Evolutionary conservation across 2,888 invertebrate genomes (phyloP).

Genomic region (Anagyrus pseudococci): DNA sequence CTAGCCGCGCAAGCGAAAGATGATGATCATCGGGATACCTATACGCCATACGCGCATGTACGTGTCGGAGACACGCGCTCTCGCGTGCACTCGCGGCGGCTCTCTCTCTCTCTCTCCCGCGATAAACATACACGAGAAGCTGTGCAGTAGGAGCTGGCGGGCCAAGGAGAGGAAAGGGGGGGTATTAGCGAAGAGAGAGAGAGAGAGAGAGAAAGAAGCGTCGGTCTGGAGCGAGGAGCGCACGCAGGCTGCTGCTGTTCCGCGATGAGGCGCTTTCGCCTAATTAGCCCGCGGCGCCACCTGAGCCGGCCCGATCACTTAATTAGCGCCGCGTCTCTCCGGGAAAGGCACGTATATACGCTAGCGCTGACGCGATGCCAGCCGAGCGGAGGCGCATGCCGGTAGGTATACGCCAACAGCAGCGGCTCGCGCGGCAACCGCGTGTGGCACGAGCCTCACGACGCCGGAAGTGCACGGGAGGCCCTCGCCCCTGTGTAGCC

Average conservation of each 20-base stretch:
- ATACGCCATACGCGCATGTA: background rate
- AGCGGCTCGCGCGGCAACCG: background rate
- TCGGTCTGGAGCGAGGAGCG: background rate
- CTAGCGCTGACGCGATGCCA: background rate
- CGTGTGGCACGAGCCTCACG: slow-evolving; percentile 35
- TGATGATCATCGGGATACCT: background rate
- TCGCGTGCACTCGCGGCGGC: background rate
- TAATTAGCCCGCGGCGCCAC: slow-evolving; percentile 34
- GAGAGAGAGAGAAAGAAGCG: too few relatives aligned
- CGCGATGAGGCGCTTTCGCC: slow-evolving; percentile 15
- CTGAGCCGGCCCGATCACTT: slow-evolving; percentile 30
- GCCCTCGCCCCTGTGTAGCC: background rate
- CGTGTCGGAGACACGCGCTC: too few relatives aligned
- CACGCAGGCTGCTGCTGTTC: background rate
- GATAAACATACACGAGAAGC: background rate
- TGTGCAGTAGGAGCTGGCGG: too few relatives aligned
- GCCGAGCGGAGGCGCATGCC: background rate
- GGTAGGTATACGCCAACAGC: background rate
- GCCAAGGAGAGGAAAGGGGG: too few relatives aligned
- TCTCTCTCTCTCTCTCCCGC: background rate
- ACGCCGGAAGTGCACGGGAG: slow-evolving; percentile 18
- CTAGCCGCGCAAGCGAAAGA: too few relatives aligned
- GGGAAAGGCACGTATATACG: background rate
- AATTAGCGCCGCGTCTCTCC: slow-evolving; percentile 25
- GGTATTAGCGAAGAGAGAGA: too few relatives aligned